These are phyloP conservation scores for Gyrodactylus salaris DNA, from an alignment of 1,140 invertebrate genomes.

Conservation along the genomic window DNA sequence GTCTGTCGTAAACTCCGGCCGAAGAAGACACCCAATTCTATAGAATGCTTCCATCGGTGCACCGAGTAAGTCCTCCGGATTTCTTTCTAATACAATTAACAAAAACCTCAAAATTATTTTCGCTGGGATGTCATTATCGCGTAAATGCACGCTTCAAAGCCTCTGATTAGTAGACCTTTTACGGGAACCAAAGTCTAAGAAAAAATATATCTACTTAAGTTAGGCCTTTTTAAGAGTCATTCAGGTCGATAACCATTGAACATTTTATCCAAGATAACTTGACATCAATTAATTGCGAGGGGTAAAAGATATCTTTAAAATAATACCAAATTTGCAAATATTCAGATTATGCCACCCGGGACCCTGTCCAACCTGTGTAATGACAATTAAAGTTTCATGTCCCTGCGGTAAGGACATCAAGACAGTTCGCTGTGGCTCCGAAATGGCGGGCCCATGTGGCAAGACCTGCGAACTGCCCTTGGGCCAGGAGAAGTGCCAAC, in stretches of 20 bases:
- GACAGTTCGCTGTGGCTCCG: neutral
- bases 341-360: neutral
- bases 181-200: no score
- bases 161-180: no score
- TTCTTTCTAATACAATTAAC: neutral
- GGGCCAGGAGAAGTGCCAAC: neutral
- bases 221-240: no score
- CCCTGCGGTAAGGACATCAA: neutral
- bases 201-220: no score
- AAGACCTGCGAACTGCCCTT: constrained; percentile 1
- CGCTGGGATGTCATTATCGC: no score
- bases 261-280: no score
- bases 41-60: neutral
- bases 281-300: no score
- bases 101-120: no score
- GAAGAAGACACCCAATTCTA: neutral
- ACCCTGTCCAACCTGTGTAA: neutral
- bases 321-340: no score
- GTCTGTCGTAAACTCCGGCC: neutral
- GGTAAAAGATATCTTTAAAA: no score
- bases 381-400: neutral
- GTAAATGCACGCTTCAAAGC: no score
- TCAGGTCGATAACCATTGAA: no score
- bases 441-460: neutral
- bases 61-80: neutral